These are phyloP conservation scores for Mobula hypostoma DNA, from an alignment of 2,113 vertebrate species.

Conservation along the genomic window DNA sequence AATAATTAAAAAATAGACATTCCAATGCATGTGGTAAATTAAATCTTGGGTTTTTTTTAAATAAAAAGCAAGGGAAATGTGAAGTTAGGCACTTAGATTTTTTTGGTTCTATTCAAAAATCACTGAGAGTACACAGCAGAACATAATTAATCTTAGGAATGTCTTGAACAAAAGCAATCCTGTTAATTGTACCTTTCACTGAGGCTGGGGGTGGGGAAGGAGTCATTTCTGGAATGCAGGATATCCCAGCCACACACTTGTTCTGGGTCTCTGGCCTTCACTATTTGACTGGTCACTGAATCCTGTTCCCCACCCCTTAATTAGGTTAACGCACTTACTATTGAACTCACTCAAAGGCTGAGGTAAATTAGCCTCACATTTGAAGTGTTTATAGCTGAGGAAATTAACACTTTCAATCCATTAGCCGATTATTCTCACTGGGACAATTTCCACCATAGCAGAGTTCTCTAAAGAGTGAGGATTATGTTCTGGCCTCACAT, in stretches of 20 bases:
- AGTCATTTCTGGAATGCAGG: conserved; percentile 1
- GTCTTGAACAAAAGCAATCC: neutral
- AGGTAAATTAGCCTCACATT: conserved; percentile 1
- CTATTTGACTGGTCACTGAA: neutral
- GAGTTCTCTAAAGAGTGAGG: neutral
- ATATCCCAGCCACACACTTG: neutral
- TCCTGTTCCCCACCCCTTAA: neutral
- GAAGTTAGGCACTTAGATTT: no score
- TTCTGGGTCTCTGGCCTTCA: neutral
- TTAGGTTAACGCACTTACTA: neutral
- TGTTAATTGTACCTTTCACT: neutral
- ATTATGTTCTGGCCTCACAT: neutral
- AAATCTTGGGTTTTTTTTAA: no score
- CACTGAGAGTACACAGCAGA: neutral
- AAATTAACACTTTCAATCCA: conserved; percentile 7
- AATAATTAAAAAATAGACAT: no score
- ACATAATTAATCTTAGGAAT: neutral
- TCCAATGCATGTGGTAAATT: no score
- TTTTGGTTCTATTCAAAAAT: neutral
- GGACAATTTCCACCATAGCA: neutral
- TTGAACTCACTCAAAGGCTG: conserved; percentile 17
- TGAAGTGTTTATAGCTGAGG: conserved; percentile 9
- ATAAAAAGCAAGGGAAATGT: no score
- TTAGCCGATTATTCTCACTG: neutral
- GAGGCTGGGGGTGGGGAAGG: neutral